phyloP scores from a whole-genome alignment of 1,140 invertebrate species.

The Dreissena rostriformis region DNA sequence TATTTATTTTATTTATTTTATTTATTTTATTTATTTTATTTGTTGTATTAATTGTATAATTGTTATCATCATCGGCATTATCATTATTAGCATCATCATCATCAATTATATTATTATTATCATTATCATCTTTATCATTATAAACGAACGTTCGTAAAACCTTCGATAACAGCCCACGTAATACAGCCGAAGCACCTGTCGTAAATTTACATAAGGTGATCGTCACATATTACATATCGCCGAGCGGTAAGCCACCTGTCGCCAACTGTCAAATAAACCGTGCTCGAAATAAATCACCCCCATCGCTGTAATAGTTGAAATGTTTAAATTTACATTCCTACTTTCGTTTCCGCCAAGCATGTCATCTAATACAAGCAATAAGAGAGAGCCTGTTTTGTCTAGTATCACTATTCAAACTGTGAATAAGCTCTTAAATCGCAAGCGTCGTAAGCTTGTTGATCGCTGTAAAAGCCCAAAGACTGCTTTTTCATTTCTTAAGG shows the following conservation, averaged over 20 bases:
- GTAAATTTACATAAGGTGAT: too few species aligned
- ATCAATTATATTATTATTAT: too few species aligned
- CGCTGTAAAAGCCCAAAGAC: not conserved
- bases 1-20: too few species aligned
- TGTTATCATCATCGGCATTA: too few species aligned
- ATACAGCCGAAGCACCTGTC: too few species aligned
- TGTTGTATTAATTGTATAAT: too few species aligned
- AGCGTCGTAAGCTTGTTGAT: constrained; percentile 1
- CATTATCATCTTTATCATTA: too few species aligned
- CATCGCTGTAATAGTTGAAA: constrained; percentile 6
- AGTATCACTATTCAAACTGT: not conserved
- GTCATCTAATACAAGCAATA: not conserved
- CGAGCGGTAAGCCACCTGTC: constrained; percentile 33
- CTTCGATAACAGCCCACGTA: too few species aligned
- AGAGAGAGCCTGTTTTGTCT: not conserved
- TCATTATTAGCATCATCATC: too few species aligned
- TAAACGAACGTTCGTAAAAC: too few species aligned
- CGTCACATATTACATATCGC: too few species aligned
- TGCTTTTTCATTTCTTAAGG: constrained; percentile 19
- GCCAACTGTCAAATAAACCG: constrained; percentile 44
- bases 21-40: too few species aligned
- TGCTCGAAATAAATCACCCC: constrained; percentile 47
- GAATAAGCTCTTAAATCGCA: not conserved
- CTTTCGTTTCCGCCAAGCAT: not conserved
- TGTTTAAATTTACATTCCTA: constrained; percentile 53